Conservation (phyloP, 2,888 invertebrate species). For the Hemaris fuciformis region DNA sequence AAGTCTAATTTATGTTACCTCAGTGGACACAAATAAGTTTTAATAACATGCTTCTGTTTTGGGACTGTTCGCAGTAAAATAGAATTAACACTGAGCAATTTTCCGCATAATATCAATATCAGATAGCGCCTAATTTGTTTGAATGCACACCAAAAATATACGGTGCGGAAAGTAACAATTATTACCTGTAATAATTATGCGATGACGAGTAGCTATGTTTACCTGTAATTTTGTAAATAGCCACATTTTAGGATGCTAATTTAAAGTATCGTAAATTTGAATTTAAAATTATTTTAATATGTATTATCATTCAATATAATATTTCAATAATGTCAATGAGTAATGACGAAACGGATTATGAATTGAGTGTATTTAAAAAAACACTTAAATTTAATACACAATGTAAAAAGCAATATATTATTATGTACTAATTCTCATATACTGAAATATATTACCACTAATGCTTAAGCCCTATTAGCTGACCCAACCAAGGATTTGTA, state of each 20-base stretch:
- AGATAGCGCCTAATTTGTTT: background rate
- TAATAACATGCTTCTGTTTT: background rate
- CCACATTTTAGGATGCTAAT: background rate
- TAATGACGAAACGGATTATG: too few species aligned
- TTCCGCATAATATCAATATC: background rate
- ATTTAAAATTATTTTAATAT: too few species aligned
- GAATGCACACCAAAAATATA: background rate
- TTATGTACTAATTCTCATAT: too few species aligned
- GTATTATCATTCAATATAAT: too few species aligned
- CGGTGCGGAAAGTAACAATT: background rate
- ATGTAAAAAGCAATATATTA: too few species aligned
- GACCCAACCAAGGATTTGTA: too few species aligned
- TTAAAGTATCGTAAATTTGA: too few species aligned
- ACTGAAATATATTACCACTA: too few species aligned
- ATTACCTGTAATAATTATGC: background rate
- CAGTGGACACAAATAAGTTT: background rate
- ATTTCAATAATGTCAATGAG: too few species aligned
- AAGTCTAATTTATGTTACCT: background rate
- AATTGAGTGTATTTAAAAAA: too few species aligned
- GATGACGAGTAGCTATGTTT: background rate
- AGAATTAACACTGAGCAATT: background rate
- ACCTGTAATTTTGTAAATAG: background rate
- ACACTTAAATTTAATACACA: too few species aligned
- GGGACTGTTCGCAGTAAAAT: background rate
- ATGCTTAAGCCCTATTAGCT: too few species aligned